These are phyloP conservation scores for Microctenopoma lineatum DNA, from an alignment of 2,797 vertebrate genomes.

Conservation along the genomic window DNA sequence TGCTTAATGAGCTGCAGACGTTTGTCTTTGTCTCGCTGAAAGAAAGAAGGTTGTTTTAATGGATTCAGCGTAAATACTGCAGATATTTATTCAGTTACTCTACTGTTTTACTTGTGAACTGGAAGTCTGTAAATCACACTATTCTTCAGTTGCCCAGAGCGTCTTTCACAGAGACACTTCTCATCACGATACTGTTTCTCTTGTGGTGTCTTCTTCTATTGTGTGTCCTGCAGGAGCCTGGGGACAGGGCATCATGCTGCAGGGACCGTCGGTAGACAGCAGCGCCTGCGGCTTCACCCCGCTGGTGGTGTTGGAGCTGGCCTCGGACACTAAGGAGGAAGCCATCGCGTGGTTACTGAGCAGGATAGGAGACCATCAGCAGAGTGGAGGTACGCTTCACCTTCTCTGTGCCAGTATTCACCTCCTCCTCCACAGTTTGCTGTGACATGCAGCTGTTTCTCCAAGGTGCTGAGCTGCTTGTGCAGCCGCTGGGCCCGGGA, in stretches of 20 bases:
- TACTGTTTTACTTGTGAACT: too few relatives aligned
- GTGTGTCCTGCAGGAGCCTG: constrained; percentile 17
- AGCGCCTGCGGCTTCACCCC: constrained; percentile 83
- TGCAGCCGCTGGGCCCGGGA: constrained; percentile 84
- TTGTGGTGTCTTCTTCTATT: background rate
- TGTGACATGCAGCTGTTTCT: rapidly evolving
- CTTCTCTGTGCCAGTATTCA: background rate
- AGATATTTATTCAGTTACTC: too few relatives aligned
- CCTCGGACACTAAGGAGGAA: constrained; percentile 86
- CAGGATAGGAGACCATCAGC: constrained; percentile 87
- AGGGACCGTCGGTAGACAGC: constrained; percentile 55
- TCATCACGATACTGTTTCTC: too few relatives aligned
- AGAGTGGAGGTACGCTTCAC: constrained; percentile 86
- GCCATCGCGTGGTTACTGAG: constrained; percentile 89
- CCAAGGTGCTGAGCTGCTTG: constrained; percentile 89
- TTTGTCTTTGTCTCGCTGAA: too few relatives aligned
- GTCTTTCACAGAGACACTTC: too few relatives aligned
- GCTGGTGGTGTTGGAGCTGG: constrained; percentile 91
- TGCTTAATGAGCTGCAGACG: too few relatives aligned
- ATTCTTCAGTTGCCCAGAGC: too few relatives aligned
- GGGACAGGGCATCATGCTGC: constrained; percentile 64
- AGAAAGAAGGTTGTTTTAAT: too few relatives aligned
- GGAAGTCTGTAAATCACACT: too few relatives aligned
- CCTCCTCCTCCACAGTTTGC: background rate
- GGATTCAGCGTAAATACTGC: too few relatives aligned